Conservation (phyloP, 1,140 invertebrate species). For the Tenebrio molitor region DNA sequence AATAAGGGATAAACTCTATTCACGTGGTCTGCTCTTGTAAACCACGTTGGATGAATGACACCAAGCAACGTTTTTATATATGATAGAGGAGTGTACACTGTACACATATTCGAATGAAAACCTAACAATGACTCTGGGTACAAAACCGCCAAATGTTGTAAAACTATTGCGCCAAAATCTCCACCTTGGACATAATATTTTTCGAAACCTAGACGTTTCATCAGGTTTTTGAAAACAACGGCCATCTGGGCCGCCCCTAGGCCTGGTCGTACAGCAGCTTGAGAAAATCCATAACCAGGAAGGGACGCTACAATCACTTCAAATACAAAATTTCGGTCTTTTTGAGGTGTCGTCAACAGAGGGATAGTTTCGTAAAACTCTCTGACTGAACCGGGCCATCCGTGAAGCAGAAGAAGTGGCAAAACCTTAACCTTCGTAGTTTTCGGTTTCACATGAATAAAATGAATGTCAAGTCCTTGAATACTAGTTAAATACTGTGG, state of each 20-base stretch:
- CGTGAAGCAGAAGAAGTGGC: conserved; percentile 85
- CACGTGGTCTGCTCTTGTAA: conserved; percentile 71
- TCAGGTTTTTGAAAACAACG: conserved; percentile 85
- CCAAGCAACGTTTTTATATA: conserved; percentile 71
- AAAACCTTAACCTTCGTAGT: conserved; percentile 70
- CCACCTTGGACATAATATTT: conserved; percentile 89
- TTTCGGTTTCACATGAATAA: conserved; percentile 76
- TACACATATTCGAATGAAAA: conserved; percentile 80
- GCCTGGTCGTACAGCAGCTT: conserved; percentile 67
- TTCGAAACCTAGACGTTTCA: conserved; percentile 82
- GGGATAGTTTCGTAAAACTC: conserved; percentile 91
- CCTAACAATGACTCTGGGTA: conserved; percentile 80
- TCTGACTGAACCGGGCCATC: conserved; percentile 91
- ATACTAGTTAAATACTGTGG: conserved; percentile 81
- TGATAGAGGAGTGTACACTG: conserved; percentile 61
- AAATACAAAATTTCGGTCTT: conserved; percentile 77
- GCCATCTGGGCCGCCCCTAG: conserved; percentile 76
- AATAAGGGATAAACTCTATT: conserved; percentile 75
- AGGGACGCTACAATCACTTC: conserved; percentile 76
- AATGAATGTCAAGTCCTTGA: conserved; percentile 83
- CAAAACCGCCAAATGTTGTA: conserved; percentile 72
- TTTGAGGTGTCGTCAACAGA: conserved; percentile 72
- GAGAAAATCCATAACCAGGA: conserved; percentile 82
- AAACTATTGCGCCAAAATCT: conserved; percentile 82
- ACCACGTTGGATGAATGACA: conserved; percentile 69